Percentiles rank a stretch among this genome's conserved stretches.
Conservation (phyloP, 2,113 vertebrate genomes). For the Dermatemys mawii region DNA sequence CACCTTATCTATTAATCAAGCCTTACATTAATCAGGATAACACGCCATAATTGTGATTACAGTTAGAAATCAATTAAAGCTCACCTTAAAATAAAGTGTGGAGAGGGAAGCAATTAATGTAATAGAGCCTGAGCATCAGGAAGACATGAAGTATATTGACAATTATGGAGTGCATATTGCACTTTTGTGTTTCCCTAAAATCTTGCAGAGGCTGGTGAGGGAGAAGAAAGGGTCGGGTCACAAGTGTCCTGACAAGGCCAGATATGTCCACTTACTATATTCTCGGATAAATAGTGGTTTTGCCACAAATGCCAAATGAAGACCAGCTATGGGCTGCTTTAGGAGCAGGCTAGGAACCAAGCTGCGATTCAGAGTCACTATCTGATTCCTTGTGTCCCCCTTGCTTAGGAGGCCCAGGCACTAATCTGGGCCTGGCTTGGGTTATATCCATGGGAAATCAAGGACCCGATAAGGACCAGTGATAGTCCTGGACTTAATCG, state of each 20-base stretch:
- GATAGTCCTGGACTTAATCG: no score
- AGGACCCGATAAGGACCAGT: no score
- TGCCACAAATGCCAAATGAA: no score
- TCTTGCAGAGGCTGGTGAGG: neutral
- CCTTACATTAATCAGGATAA: constrained; percentile 73
- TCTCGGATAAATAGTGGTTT: neutral
- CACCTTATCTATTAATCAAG: constrained; percentile 71
- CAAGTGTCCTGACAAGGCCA: neutral
- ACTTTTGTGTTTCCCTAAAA: neutral
- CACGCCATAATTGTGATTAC: constrained; percentile 75
- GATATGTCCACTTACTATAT: rapidly evolving
- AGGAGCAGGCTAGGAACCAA: neutral
- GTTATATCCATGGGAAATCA: no score
- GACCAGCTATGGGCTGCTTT: rapidly evolving
- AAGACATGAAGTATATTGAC: constrained; percentile 56
- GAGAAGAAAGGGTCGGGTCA: neutral
- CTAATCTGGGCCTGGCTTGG: no score
- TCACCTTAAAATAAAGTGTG: constrained; percentile 73
- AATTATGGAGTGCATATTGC: constrained; percentile 28
- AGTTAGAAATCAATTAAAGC: constrained; percentile 80
- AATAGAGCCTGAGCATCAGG: constrained; percentile 57
- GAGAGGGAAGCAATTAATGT: constrained; percentile 71
- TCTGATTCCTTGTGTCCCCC: neutral
- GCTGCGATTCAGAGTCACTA: neutral
- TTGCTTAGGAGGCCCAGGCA: neutral